Conservation (phyloP, 2,797 vertebrate genomes). For the Anolis apletophallus region DNA sequence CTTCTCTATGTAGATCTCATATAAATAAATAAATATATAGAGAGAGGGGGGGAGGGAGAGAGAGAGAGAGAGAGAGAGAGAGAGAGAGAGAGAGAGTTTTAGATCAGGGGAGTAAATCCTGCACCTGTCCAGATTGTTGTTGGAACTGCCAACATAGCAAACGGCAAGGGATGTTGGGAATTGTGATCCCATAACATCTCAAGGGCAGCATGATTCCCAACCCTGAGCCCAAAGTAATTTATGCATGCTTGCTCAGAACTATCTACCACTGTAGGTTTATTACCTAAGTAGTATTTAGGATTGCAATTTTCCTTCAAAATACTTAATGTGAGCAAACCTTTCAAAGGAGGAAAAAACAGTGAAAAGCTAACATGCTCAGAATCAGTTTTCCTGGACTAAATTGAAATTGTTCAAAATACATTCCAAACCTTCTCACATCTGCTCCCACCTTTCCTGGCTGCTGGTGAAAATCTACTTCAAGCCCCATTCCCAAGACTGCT, state of each 20-base stretch:
- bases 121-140: no score
- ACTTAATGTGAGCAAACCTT: not conserved
- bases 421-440: not conserved
- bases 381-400: not conserved
- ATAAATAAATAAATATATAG: no score
- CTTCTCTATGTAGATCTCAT: not conserved
- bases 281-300: not conserved
- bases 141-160: no score
- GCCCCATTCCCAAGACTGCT: not conserved
- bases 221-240: not conserved
- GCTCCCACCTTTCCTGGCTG: not conserved
- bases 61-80: no score
- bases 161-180: no score
- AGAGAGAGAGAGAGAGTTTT: no score
- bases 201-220: no score
- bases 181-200: no score
- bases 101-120: not conserved
- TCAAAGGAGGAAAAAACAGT: not conserved
- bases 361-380: not conserved
- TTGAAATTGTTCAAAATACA: not conserved
- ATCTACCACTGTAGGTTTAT: not conserved
- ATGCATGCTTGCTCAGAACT: not conserved
- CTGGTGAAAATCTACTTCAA: not conserved
- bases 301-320: not conserved
- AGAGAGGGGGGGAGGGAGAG: no score